Evolutionary conservation across 2,113 vertebrate species (phyloP), one percentile per base, ranked within the genome.

Genomic region (Piaya cayana): DNA sequence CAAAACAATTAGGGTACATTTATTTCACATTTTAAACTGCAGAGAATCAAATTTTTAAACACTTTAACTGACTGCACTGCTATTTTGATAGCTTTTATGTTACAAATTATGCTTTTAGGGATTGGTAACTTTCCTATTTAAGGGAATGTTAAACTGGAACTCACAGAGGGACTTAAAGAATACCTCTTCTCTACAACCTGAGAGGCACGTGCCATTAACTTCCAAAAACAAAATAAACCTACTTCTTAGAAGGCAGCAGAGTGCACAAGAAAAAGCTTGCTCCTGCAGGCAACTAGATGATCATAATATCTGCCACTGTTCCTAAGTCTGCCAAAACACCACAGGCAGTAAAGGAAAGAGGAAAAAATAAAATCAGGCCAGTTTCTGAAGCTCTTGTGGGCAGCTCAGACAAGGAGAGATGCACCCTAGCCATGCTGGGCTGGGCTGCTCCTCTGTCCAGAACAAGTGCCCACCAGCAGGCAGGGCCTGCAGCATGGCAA

Each of bases 11-110:
- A 96, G 80, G 60, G 74, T 88, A 82, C 78, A 88, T 82, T 90
- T 80, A 93, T 95, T 96, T 92, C 94, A 94, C 92, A 77, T 95
- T 92, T 96, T 86, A 86, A 96, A 86, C 85, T 84, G 80, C 86
- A 92, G 42, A 42, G 25, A 92, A 95, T 91, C 82, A 88, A 92
- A 90, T 82, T 96, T 96, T 96, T 96, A 96, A 96, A 94, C 88
- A 86, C 93, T 95, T 92, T 94, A 94, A 92, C 75, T 93, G 76
- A 94, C 1, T 94, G 82, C 75, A 93, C 36, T 58, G 68, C 79
- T 91, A 92, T 78, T 93, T 67, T 91, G 47, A 95, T 93, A 69
- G 94, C 83, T 82, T 96, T 92, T 88, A 91, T 70, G 50, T 87
- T 91, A 96, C 82, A 29, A 96, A 95, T 63, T 71, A 90, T 74